Evolutionary conservation across 2,888 invertebrate genomes (phyloP), one percentile per base, ranked within the genome.

Genomic region (Amphimallon solstitiale): DNA sequence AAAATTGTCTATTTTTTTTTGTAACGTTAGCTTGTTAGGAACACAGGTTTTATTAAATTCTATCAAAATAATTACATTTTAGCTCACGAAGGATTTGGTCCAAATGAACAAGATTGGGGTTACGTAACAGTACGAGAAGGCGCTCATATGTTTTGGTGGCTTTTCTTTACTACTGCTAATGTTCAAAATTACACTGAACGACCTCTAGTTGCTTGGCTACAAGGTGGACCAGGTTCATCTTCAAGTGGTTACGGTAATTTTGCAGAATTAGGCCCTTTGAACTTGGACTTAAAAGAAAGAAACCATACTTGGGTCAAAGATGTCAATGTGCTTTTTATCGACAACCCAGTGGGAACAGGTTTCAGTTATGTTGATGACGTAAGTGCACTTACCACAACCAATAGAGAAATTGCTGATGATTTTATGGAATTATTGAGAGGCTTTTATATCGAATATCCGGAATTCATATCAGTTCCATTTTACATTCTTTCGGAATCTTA

Each of bases 101-200:
- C 85, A 0, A 88, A 87, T 10, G 84, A 87, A 62, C 91, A 93
- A 82, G 89, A 90, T 76, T 93, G 89, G 88, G 90, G 88, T 6
- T 91, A 90, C 80, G 89, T 91, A 2, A 86, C 86, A 65, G 91
- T 94, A 0, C 86, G 93, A 0, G 85, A 86, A 1, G 87, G 89
- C 0, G 93, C 93, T 0, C 89, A 92, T 73, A 92, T 93, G 89
- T 94, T 95, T 80, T 94, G 92, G 86, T 94, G 94, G 94, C 81
- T 95, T 35, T 94, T 92, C 77, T 90, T 91, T 76, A 91, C 89
- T 0, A 88, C 89, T 0, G 82, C 71, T 3, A 49, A 86, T 52
- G 88, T 88, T 0, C 71, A 76, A 2, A 84, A 84, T 46, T 86
- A 88, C 75, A 87, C 87, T 0, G 86, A 91, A 1, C 85, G 88